phyloP scores from a whole-genome alignment of 2,797 vertebrate genomes.

The Hypotaenidia philippensis region DNA sequence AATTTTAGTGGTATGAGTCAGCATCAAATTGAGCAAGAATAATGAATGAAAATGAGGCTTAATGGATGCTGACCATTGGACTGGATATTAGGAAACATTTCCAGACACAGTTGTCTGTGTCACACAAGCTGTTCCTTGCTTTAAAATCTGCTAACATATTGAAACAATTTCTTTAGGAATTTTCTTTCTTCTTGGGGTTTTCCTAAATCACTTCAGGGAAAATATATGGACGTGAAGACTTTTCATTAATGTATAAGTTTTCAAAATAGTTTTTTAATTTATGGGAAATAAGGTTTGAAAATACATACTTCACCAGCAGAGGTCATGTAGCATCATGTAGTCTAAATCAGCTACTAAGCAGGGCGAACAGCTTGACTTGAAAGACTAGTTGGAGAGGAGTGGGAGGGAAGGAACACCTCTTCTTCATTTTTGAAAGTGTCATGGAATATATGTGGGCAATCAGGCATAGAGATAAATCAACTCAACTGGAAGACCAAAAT shows the following conservation, averaged over 20 bases:
- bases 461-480: not conserved
- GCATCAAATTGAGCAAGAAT: not conserved
- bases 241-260: not conserved
- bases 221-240: not conserved
- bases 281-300: not conserved
- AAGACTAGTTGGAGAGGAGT: not conserved
- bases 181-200: not conserved
- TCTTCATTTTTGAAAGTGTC: not conserved
- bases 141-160: not conserved
- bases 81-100: conserved; percentile 10
- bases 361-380: not conserved
- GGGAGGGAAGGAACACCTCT: not conserved
- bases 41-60: not conserved
- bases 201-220: not conserved
- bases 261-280: not conserved
- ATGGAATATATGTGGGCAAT: not conserved
- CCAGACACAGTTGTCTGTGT: not conserved
- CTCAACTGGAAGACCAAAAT: not conserved
- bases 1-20: not conserved
- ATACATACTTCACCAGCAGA: not conserved
- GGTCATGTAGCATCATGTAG: not conserved
- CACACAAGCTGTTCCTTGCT: not conserved
- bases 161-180: not conserved
- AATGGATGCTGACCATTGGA: not conserved
- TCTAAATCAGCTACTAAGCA: not conserved